A percentile compares a stretch with the other conserved stretches of the same genome.
These are phyloP conservation scores for Drosophila cognata DNA, from an alignment of 2,888 invertebrate species.

Conservation along the genomic window DNA sequence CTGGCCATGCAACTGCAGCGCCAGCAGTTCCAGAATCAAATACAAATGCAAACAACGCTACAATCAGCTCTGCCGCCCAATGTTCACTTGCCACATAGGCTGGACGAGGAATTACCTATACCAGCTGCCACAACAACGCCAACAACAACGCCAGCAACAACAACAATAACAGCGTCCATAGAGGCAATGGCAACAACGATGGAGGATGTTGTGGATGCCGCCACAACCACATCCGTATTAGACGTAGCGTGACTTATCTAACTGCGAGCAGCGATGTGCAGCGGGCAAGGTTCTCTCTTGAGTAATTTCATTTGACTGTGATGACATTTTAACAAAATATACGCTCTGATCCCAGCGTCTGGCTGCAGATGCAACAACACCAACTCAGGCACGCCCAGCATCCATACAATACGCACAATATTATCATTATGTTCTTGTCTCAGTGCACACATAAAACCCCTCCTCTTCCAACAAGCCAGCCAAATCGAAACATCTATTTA, in stretches of 20 bases:
- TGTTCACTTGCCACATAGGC: conserved; percentile 57
- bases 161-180: not conserved
- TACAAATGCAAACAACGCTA: conserved; percentile 59
- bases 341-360: conserved; percentile 20
- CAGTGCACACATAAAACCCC: not conserved
- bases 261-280: conserved; percentile 13
- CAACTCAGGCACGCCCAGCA: conserved; percentile 71
- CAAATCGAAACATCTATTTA: conserved; percentile 17
- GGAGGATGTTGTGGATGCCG: conserved; percentile 11
- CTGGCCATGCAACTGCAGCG: conserved; percentile 74
- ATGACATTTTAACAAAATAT: conserved; percentile 76
- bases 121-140: conserved; percentile 19
- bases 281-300: conserved; percentile 38
- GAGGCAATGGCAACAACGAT: conserved; percentile 17
- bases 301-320: conserved; percentile 80
- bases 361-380: conserved; percentile 37
- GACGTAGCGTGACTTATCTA: conserved; percentile 59
- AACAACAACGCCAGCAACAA: conserved; percentile 18
- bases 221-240: conserved; percentile 19
- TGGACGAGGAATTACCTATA: conserved; percentile 34
- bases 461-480: conserved; percentile 17
- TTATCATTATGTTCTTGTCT: conserved; percentile 8
- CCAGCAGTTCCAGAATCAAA: conserved; percentile 69
- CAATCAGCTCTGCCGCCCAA: conserved; percentile 58
- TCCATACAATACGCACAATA: conserved; percentile 27